A percentile compares a stretch with the other conserved stretches of the same genome.
Conservation (phyloP, 2,888 invertebrate species). For the Ennomos fuscantarius region DNA sequence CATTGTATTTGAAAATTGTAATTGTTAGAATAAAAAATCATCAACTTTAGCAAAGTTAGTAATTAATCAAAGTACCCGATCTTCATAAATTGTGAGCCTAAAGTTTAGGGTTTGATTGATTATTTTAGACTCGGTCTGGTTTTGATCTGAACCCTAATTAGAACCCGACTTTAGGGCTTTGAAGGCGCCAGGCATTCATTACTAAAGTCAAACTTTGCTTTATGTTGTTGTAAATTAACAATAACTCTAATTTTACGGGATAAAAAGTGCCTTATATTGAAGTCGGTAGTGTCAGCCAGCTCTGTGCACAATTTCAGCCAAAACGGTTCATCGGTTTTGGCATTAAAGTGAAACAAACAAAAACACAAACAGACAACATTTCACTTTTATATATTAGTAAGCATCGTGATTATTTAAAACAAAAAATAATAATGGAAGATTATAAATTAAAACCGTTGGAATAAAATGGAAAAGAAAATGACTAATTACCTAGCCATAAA, state of each 20-base stretch:
- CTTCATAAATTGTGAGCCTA: slow-evolving; percentile 19
- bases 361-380: too few relatives aligned
- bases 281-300: too few relatives aligned
- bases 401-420: too few relatives aligned
- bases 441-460: slow-evolving; percentile 20
- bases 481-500: slow-evolving; percentile 22
- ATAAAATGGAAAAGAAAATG: slow-evolving; percentile 24
- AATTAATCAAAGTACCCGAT: slow-evolving; percentile 26
- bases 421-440: background rate
- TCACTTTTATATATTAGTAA: too few relatives aligned
- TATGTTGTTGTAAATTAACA: slow-evolving; percentile 15
- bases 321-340: too few relatives aligned
- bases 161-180: slow-evolving; percentile 17
- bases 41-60: slow-evolving; percentile 4
- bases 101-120: slow-evolving; percentile 39
- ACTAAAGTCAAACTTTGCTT: slow-evolving; percentile 29
- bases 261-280: too few relatives aligned
- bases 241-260: background rate
- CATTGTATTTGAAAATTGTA: background rate
- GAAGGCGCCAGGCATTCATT: slow-evolving; percentile 28
- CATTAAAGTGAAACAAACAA: too few relatives aligned
- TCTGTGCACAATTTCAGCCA: too few relatives aligned
- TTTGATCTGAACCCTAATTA: slow-evolving; percentile 35
- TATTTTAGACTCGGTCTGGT: slow-evolving; percentile 32
- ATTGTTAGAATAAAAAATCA: slow-evolving; percentile 1